Conservation (phyloP, 2,797 vertebrate species). For the Pipistrellus pipistrellus region DNA sequence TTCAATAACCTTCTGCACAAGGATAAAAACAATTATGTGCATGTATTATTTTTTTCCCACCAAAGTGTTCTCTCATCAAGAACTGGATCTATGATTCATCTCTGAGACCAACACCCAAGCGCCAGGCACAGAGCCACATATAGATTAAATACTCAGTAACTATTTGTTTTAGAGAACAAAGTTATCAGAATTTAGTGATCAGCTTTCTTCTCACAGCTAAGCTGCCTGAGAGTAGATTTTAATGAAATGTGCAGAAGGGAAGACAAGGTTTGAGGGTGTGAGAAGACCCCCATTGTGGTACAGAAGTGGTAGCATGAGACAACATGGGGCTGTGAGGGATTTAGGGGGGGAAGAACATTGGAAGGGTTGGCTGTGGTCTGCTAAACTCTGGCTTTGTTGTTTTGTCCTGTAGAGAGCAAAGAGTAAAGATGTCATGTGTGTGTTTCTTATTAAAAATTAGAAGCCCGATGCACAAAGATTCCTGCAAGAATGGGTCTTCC, state of each 20-base stretch:
- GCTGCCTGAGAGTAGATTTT: not conserved
- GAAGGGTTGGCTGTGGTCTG: not conserved
- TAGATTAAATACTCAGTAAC: slow-evolving; percentile 4
- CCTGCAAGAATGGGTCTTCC: too few species aligned
- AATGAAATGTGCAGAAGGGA: not conserved
- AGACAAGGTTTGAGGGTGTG: not conserved
- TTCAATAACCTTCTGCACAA: not conserved
- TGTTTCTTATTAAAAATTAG: not conserved
- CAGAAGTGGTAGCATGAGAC: not conserved
- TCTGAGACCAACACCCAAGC: not conserved
- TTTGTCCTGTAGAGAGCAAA: not conserved
- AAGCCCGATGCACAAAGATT: too few species aligned
- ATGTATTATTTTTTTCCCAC: not conserved
- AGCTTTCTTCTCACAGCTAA: not conserved
- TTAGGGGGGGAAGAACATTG: not conserved
- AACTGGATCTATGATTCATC: not conserved
- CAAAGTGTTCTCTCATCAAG: not conserved
- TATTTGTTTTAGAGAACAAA: not conserved
- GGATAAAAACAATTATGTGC: not conserved
- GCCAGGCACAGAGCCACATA: not conserved
- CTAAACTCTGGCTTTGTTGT: not conserved
- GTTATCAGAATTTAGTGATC: not conserved
- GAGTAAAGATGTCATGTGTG: not conserved
- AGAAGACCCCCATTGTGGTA: too few species aligned
- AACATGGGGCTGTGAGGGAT: not conserved